These are phyloP conservation scores for Drosophila birchii DNA, from an alignment of 2,888 invertebrate genomes.

Conservation along the genomic window DNA sequence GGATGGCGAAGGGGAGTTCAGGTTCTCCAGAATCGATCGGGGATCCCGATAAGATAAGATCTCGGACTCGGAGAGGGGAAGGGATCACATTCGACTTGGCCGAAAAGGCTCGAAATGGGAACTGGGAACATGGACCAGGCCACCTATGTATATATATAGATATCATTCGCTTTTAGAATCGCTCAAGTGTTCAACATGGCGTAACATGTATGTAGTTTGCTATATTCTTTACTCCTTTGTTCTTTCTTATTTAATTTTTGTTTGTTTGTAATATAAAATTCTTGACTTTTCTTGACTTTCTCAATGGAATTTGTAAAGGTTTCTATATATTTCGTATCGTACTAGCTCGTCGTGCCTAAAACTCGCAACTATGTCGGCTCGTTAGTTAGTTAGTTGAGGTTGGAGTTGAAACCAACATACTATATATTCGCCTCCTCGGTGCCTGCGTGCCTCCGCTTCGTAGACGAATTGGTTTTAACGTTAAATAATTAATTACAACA, in stretches of 20 bases:
- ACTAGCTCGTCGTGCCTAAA: slow-evolving; percentile 2
- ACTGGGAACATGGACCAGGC: neutral
- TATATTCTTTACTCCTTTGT: slow-evolving; percentile 54
- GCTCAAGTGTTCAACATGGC: slow-evolving; percentile 74
- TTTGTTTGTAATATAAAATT: slow-evolving; percentile 40
- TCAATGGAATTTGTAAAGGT: slow-evolving; percentile 30
- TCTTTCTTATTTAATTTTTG: slow-evolving; percentile 35
- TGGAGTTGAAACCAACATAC: slow-evolving; percentile 40
- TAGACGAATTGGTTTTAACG: slow-evolving; percentile 50
- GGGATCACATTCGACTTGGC: neutral
- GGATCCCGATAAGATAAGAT: slow-evolving; percentile 25
- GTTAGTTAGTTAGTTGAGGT: slow-evolving; percentile 36
- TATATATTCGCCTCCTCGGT: neutral
- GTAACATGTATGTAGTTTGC: slow-evolving; percentile 56
- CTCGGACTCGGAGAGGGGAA: neutral
- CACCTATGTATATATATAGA: slow-evolving; percentile 31
- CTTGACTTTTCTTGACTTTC: slow-evolving; percentile 1
- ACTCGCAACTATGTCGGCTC: slow-evolving; percentile 48
- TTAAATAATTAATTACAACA: slow-evolving; percentile 79
- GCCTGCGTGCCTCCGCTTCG: slow-evolving; percentile 11
- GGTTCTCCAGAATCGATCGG: neutral
- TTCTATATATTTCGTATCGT: slow-evolving; percentile 36
- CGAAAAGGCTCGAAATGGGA: slow-evolving; percentile 21
- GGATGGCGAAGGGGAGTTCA: neutral
- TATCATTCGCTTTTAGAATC: slow-evolving; percentile 61